A percentile compares a stretch with the other conserved stretches of the same genome.
phyloP scores from a whole-genome alignment of 2,113 vertebrate genomes.

The Cichladusa arquata region DNA sequence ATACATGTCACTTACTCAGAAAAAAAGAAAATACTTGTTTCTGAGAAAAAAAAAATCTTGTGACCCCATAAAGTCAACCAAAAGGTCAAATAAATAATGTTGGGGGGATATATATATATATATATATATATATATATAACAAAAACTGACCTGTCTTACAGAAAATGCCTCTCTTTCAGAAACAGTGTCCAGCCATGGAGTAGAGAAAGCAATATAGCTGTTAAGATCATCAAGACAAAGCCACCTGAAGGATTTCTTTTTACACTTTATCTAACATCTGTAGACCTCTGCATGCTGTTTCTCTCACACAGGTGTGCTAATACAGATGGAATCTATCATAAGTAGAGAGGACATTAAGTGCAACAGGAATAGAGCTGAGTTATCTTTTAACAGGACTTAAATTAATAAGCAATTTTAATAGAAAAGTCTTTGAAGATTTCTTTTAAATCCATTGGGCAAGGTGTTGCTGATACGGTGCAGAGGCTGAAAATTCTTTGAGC shows the following conservation, averaged over 20 bases:
- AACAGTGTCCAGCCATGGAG: neutral
- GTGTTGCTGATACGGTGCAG: neutral
- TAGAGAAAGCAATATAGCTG: neutral
- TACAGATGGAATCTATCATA: neutral
- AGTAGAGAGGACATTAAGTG: neutral
- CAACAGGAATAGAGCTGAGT: neutral
- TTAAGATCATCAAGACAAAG: neutral
- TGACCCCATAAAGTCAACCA: accelerated
- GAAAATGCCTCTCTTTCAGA: neutral
- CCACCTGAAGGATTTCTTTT: neutral
- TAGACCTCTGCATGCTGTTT: neutral
- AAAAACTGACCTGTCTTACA: neutral
- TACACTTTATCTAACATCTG: neutral
- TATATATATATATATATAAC: neutral
- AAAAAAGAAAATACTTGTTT: neutral
- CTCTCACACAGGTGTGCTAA: neutral
- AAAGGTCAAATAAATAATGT: neutral
- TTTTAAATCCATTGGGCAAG: neutral
- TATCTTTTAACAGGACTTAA: conserved; percentile 6
- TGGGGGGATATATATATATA: neutral
- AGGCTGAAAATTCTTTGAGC: neutral
- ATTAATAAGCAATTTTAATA: conserved; percentile 6
- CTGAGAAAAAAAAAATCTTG: neutral
- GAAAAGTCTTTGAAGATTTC: neutral
- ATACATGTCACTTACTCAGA: neutral